Percentiles rank a stretch among this genome's conserved stretches.
These are phyloP conservation scores for Ellobium chinense DNA, from an alignment of 2,888 invertebrate species.

Conservation along the genomic window DNA sequence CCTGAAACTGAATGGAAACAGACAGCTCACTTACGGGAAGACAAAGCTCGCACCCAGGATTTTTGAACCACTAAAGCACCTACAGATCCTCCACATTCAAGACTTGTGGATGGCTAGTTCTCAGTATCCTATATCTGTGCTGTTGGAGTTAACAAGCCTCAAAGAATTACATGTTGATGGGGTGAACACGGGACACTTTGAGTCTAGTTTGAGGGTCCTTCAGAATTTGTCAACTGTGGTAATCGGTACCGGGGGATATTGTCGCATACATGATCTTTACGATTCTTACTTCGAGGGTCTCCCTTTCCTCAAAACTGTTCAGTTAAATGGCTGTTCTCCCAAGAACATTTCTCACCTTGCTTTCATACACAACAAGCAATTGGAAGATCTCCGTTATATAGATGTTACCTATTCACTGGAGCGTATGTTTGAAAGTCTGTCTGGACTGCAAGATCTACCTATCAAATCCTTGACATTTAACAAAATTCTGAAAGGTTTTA, in stretches of 20 bases:
- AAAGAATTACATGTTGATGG: conserved; percentile 3
- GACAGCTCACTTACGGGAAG: neutral
- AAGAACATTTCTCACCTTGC: neutral
- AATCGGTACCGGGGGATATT: neutral
- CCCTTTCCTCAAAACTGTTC: neutral
- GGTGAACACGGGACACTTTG: neutral
- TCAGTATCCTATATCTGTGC: neutral
- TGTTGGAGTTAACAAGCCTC: neutral
- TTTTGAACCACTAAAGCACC: conserved; percentile 7
- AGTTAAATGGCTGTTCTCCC: neutral
- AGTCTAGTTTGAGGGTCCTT: neutral
- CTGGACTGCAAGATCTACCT: neutral
- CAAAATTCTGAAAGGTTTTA: neutral
- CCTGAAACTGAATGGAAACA: neutral
- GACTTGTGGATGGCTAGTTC: neutral
- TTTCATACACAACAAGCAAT: neutral
- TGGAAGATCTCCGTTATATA: neutral
- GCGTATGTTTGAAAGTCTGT: conserved; percentile 5
- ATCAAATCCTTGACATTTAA: conserved; percentile 3
- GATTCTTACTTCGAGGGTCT: neutral
- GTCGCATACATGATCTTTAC: neutral
- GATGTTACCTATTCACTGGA: neutral
- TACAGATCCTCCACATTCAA: conserved; percentile 1
- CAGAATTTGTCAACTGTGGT: neutral
- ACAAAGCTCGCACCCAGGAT: neutral